These are phyloP conservation scores for Choristoneura fumiferana DNA, from an alignment of 1,140 invertebrate species.

Conservation along the genomic window DNA sequence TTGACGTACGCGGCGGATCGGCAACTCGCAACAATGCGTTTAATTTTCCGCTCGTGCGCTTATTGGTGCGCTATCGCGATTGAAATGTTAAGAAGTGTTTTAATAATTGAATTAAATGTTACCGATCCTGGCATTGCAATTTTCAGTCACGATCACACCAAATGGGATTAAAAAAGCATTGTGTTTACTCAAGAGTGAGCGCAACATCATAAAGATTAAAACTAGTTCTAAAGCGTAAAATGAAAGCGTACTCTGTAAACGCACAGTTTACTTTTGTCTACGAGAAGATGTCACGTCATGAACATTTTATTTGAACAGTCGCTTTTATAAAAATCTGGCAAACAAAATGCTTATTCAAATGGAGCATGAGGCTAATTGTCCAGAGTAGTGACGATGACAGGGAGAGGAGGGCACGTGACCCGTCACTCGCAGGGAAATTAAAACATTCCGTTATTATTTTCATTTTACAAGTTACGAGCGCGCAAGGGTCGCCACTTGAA, in stretches of 20 bases:
- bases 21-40: constrained; percentile 1
- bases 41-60: constrained; percentile 15
- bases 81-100: constrained; percentile 4
- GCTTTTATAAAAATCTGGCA: constrained; percentile 50
- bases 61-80: constrained; percentile 14
- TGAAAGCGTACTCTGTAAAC: background rate
- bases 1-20: too few relatives aligned
- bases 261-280: constrained; percentile 1
- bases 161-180: background rate
- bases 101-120: constrained; percentile 6
- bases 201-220: too few relatives aligned
- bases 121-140: background rate
- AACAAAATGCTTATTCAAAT: constrained; percentile 69
- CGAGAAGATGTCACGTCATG: background rate
- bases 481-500: constrained; percentile 19
- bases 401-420: constrained; percentile 68
- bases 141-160: background rate
- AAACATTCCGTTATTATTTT: constrained; percentile 77
- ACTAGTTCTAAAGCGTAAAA: too few relatives aligned
- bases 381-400: constrained; percentile 71
- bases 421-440: constrained; percentile 76
- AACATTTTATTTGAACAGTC: constrained; percentile 8
- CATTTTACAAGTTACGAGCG: constrained; percentile 48
- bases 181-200: background rate
- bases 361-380: constrained; percentile 73